phyloP scores from a whole-genome alignment of 1,140 invertebrate genomes.

The Hylaeus volcanicus region DNA sequence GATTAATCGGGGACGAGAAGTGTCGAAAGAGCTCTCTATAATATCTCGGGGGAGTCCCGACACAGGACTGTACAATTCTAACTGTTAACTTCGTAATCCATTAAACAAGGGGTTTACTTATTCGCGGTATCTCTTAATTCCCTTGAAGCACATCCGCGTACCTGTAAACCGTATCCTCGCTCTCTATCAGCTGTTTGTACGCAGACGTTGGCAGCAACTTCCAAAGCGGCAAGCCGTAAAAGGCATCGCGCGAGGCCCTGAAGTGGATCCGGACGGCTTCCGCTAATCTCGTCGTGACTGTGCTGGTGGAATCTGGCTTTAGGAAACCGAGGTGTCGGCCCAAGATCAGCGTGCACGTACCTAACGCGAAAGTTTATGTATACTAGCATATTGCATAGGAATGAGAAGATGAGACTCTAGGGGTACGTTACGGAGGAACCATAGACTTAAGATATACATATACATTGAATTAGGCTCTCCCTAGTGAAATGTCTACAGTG shows the following conservation, averaged over 20 bases:
- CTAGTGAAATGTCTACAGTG: too few relatives aligned
- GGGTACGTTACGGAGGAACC: too few relatives aligned
- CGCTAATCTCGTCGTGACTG: constrained; percentile 81
- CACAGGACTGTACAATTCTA: too few relatives aligned
- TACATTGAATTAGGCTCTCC: too few relatives aligned
- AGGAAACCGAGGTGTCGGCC: constrained; percentile 90
- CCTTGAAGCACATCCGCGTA: constrained; percentile 65
- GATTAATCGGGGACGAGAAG: not conserved
- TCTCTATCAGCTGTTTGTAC: constrained; percentile 86
- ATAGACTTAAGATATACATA: too few relatives aligned
- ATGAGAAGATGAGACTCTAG: too few relatives aligned
- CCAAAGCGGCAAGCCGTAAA: constrained; percentile 91
- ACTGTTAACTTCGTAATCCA: too few relatives aligned
- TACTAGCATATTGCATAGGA: too few relatives aligned
- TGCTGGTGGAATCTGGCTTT: constrained; percentile 81
- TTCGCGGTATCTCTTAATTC: too few relatives aligned
- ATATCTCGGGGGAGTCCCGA: too few relatives aligned
- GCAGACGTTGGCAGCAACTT: constrained; percentile 88
- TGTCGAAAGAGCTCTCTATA: too few relatives aligned
- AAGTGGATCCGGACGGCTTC: constrained; percentile 88
- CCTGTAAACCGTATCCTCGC: constrained; percentile 91
- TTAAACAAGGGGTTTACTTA: too few relatives aligned
- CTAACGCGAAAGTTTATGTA: constrained; percentile 69
- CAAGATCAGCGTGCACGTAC: constrained; percentile 88
- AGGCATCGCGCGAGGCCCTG: constrained; percentile 88